Percentiles rank a stretch among this genome's conserved stretches.
phyloP scores from a whole-genome alignment of 2,113 vertebrate species.

The Bubalus kerabau region DNA sequence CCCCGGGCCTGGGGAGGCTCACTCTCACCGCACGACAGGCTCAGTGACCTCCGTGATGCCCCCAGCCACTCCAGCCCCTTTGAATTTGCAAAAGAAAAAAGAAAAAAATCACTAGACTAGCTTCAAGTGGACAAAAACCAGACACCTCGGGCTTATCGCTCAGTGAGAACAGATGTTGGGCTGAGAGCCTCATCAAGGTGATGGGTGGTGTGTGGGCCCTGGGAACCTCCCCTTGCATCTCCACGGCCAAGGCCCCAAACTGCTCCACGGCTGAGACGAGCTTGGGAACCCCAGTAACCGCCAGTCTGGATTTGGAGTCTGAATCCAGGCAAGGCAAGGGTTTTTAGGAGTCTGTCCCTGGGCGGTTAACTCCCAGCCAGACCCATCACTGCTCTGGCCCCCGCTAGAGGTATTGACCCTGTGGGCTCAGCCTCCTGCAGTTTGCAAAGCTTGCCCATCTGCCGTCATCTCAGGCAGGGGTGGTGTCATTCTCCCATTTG shows the following conservation, averaged over 20 bases:
- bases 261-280: background rate
- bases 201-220: conserved; percentile 64
- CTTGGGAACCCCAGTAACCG: background rate
- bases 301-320: background rate
- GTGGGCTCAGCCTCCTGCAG: no score
- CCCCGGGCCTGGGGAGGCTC: conserved; percentile 79
- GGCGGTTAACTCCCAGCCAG: background rate
- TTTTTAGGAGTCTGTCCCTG: background rate
- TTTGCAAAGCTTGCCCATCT: background rate
- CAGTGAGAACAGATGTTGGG: conserved; percentile 81
- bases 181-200: conserved; percentile 75
- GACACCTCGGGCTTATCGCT: conserved; percentile 75
- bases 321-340: background rate
- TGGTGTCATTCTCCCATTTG: background rate
- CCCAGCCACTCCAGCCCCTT: conserved; percentile 79
- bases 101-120: conserved; percentile 64
- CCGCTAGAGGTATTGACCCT: rapidly evolving
- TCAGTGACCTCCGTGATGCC: conserved; percentile 75
- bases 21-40: conserved; percentile 73
- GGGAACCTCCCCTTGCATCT: background rate
- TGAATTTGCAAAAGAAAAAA: conserved; percentile 72
- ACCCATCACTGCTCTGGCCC: background rate
- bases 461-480: rapidly evolving
- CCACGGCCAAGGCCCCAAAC: background rate
- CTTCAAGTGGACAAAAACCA: conserved; percentile 81